Evolutionary conservation across 1,140 invertebrate species (phyloP).

Genomic region (Halictus rubicundus): DNA sequence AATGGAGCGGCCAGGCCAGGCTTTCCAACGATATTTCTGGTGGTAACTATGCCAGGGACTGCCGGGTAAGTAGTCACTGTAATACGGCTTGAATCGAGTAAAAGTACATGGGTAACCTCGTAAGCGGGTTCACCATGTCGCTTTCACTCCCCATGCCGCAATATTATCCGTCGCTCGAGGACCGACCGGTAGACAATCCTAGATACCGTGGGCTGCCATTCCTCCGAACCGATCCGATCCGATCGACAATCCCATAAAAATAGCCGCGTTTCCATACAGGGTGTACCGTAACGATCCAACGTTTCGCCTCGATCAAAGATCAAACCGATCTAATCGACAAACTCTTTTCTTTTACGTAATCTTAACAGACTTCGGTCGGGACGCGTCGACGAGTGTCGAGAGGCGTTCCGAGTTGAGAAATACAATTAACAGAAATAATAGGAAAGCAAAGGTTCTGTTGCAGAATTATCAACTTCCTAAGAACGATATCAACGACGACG

Average conservation of each 20-base stretch:
- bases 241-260: not conserved
- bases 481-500: too few species aligned
- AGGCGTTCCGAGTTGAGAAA: too few species aligned
- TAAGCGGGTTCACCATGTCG: constrained; percentile 73
- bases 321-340: too few species aligned
- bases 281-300: not conserved
- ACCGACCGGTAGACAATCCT: constrained; percentile 44
- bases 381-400: too few species aligned
- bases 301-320: not conserved
- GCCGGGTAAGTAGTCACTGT: constrained; percentile 66
- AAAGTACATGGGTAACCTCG: constrained; percentile 73
- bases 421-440: too few species aligned
- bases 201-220: not conserved
- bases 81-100: constrained; percentile 69
- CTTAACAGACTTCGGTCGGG: too few species aligned
- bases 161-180: constrained; percentile 63
- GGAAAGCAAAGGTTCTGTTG: too few species aligned
- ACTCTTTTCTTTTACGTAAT: too few species aligned
- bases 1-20: constrained; percentile 38
- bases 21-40: constrained; percentile 68
- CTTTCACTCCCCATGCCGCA: constrained; percentile 73
- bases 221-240: not conserved
- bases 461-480: too few species aligned
- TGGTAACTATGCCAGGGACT: constrained; percentile 73
- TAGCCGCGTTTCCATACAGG: not conserved